These are phyloP conservation scores for Pocillopora meandrina DNA, from an alignment of 92 coral and sea anemone genomes.

Conservation along the genomic window DNA sequence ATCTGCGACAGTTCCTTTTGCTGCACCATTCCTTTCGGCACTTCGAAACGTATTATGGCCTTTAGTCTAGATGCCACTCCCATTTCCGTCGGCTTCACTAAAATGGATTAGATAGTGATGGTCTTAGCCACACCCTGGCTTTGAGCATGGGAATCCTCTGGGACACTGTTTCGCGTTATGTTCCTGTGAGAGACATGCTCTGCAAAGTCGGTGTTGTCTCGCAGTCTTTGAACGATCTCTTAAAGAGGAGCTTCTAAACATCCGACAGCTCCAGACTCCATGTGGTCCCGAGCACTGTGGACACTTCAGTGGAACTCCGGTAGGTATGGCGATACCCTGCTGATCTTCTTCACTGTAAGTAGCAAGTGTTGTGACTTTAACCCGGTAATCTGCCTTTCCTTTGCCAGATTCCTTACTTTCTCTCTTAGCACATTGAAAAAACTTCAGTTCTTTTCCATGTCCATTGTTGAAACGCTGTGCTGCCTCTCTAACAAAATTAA, in stretches of 20 bases:
- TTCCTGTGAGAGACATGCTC: slow-evolving; percentile 26
- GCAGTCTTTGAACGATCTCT: too few relatives aligned
- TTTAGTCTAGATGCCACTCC: not conserved
- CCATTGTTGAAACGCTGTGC: slow-evolving; percentile 60
- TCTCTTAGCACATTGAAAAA: not conserved
- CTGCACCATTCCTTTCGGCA: not conserved
- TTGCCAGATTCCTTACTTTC: slow-evolving; percentile 7
- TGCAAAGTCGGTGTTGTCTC: too few relatives aligned
- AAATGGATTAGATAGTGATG: slow-evolving; percentile 60
- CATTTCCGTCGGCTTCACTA: slow-evolving; percentile 8
- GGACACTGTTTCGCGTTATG: slow-evolving; percentile 52
- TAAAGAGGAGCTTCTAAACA: too few relatives aligned
- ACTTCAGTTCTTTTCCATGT: slow-evolving; percentile 30
- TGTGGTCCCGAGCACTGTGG: not conserved
- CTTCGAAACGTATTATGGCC: not conserved
- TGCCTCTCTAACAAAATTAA: slow-evolving; percentile 30
- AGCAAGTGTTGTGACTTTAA: slow-evolving; percentile 18
- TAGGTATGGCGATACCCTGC: not conserved
- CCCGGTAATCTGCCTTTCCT: slow-evolving; percentile 6
- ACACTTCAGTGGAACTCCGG: slow-evolving; percentile 23
- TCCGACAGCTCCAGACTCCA: too few relatives aligned
- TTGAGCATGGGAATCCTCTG: slow-evolving; percentile 61
- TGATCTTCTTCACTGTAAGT: slow-evolving; percentile 17
- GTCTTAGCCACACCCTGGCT: slow-evolving; percentile 51
- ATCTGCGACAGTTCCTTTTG: not conserved